Evolutionary conservation across 2,113 vertebrate species (phyloP).

Genomic region (Morone saxatilis): DNA sequence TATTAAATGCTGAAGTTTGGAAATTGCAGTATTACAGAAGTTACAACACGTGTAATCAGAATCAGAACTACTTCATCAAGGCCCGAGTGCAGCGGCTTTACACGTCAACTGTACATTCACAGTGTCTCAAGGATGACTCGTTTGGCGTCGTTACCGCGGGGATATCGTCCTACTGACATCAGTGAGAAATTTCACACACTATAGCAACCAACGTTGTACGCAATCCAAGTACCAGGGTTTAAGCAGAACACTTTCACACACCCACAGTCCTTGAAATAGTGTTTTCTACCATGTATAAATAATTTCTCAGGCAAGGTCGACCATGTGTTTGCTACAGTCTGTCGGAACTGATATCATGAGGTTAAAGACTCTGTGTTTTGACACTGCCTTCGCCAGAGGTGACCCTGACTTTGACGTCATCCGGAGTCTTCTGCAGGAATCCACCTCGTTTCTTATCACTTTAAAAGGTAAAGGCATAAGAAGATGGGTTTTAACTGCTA

Average conservation of each 20-base stretch:
- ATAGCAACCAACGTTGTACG: not conserved
- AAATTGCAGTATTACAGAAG: not conserved
- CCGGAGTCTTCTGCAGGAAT: not conserved
- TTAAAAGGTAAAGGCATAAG: not conserved
- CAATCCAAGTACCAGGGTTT: not conserved
- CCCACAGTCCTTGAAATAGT: not conserved
- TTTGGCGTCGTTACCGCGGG: not conserved
- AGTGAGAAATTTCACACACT: conserved; percentile 1
- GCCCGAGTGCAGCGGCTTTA: not conserved
- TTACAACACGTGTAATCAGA: not conserved
- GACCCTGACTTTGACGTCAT: conserved; percentile 22
- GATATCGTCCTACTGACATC: not conserved
- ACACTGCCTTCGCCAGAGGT: not conserved
- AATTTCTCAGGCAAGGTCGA: not conserved
- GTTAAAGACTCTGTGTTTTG: not conserved
- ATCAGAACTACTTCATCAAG: no score
- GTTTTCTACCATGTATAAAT: not conserved
- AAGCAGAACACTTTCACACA: not conserved
- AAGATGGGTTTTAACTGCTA: not conserved
- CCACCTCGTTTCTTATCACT: not conserved
- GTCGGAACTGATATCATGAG: not conserved
- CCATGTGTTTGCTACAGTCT: conserved; percentile 6
- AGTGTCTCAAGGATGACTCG: conserved; percentile 7
- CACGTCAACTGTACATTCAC: not conserved
- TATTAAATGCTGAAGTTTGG: conserved; percentile 1